Percentiles rank a stretch among this genome's conserved stretches.
Evolutionary conservation across 1,140 invertebrate genomes (phyloP).

Genomic region (Cataglyphis hispanica): DNA sequence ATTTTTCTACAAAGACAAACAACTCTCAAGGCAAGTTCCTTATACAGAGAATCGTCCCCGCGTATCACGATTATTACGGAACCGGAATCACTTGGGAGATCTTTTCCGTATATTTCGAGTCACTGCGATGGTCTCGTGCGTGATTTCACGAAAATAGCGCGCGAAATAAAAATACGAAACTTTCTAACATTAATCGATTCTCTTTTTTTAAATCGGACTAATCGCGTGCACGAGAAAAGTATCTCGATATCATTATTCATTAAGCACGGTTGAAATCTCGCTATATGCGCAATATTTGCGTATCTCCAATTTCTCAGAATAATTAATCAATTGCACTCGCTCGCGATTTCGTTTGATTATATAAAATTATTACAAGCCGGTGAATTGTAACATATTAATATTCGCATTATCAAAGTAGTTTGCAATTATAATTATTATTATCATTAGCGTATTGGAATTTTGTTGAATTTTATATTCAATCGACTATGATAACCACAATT

Average conservation of each 20-base stretch:
- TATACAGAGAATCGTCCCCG: background rate
- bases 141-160: conserved; percentile 15
- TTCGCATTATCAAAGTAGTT: conserved; percentile 15
- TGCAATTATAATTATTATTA: conserved; percentile 1
- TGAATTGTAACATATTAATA: conserved; percentile 28
- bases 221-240: background rate
- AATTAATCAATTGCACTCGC: conserved; percentile 13
- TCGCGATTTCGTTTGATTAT: background rate
- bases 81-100: conserved; percentile 23
- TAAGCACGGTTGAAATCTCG: conserved; percentile 6
- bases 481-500: conserved; percentile 1
- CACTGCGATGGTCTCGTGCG: background rate
- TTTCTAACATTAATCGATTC: background rate
- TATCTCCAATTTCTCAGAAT: conserved; percentile 3
- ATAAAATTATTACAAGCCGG: conserved; percentile 39
- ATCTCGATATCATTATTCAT: background rate
- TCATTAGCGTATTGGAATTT: background rate
- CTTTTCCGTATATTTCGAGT: conserved; percentile 3
- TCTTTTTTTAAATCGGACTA: background rate
- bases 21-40: conserved; percentile 9
- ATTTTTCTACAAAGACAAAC: conserved; percentile 50
- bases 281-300: conserved; percentile 17
- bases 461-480: background rate
- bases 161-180: background rate
- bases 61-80: conserved; percentile 34